phyloP scores from a whole-genome alignment of 2,113 vertebrate species.

The Dunckerocampus dactyliophorus region DNA sequence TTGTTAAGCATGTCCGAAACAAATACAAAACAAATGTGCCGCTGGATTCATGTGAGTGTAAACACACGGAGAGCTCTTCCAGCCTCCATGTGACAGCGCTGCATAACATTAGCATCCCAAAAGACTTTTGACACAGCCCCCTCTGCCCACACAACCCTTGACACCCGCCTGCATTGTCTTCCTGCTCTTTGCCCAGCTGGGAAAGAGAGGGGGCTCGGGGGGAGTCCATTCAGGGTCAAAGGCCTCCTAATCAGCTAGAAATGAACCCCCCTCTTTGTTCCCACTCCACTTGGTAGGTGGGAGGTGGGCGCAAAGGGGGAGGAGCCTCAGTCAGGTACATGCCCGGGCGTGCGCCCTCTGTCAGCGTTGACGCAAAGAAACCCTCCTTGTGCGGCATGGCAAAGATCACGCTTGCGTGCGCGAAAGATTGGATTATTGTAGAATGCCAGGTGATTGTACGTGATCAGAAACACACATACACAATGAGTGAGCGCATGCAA shows the following conservation, averaged over 20 bases:
- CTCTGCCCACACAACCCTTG: background rate
- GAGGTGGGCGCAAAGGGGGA: background rate
- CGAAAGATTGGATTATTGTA: no score
- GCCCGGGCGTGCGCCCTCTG: background rate
- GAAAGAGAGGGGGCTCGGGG: background rate
- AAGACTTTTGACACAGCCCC: background rate
- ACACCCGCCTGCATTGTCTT: conserved; percentile 6
- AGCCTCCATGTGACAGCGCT: background rate
- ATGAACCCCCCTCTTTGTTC: background rate
- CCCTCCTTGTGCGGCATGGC: background rate
- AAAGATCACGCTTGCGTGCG: background rate
- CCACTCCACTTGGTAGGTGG: background rate
- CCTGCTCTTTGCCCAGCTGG: conserved; percentile 4
- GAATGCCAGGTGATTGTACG: no score
- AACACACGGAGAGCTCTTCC: background rate
- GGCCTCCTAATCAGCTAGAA: conserved; percentile 6
- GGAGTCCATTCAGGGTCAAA: background rate
- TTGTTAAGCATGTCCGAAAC: background rate
- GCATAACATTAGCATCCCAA: conserved; percentile 9
- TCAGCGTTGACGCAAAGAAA: background rate
- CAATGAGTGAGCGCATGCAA: no score
- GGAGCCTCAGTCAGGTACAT: conserved; percentile 6
- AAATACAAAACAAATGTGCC: background rate
- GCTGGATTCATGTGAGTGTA: background rate
- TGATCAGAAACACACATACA: no score